A percentile compares a stretch with the other conserved stretches of the same genome.
These are phyloP conservation scores for Schizopygopsis malacanthus DNA, from an alignment of 2,797 vertebrate genomes.

Conservation along the genomic window DNA sequence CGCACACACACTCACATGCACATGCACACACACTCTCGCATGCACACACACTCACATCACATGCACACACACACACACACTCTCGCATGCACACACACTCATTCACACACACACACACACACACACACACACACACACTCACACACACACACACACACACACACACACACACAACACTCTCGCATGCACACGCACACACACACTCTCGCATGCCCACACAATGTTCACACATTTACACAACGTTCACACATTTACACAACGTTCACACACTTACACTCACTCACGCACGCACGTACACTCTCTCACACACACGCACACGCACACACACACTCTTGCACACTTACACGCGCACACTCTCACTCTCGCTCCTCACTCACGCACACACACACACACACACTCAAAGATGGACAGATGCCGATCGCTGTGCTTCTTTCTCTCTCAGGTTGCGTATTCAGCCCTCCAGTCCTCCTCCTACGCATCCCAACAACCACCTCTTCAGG, in stretches of 20 bases:
- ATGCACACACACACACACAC: not conserved
- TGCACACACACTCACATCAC: not conserved
- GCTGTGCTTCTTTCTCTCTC: conserved; percentile 8
- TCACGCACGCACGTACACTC: not conserved
- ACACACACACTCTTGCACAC: not conserved
- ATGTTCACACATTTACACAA: no score
- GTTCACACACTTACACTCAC: no score
- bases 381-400: not conserved
- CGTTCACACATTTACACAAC: no score
- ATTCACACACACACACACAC: not conserved
- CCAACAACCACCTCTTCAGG: conserved; percentile 97
- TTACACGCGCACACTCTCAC: not conserved
- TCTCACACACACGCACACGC: not conserved
- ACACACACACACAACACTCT: no score
- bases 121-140: no score
- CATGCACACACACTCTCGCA: rapidly evolving
- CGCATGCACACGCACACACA: no score
- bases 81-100: not conserved
- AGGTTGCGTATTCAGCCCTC: conserved; percentile 98
- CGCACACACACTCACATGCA: no score
- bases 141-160: no score
- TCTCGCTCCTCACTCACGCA: not conserved
- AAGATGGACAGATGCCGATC: not conserved
- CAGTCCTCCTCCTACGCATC: conserved; percentile 96
- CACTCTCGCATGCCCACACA: no score